phyloP scores from a whole-genome alignment of 2,113 vertebrate genomes.

The Proterorhinus semilunaris region DNA sequence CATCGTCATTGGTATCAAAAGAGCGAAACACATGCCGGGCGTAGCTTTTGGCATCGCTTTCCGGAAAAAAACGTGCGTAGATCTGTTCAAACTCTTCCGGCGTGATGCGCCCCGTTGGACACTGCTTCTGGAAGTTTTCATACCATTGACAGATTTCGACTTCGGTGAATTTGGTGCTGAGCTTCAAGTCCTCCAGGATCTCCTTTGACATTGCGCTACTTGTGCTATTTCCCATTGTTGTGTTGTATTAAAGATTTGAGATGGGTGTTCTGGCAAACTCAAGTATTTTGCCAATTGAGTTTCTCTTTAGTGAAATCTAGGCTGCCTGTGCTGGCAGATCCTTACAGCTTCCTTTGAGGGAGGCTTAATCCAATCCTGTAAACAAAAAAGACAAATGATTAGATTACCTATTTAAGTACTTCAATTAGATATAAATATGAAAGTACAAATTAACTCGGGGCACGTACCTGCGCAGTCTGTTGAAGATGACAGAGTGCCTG shows the following conservation, averaged over 20 bases:
- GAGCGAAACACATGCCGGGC: constrained; percentile 93
- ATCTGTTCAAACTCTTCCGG: constrained; percentile 87
- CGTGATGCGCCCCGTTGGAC: constrained; percentile 84
- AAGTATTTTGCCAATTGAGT: constrained; percentile 34
- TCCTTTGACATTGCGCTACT: constrained; percentile 89
- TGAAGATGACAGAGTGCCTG: constrained; percentile 31
- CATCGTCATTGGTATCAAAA: constrained; percentile 91
- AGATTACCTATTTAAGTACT: neutral
- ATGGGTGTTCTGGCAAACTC: constrained; percentile 27
- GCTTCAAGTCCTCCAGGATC: constrained; percentile 88
- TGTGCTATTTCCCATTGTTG: constrained; percentile 86
- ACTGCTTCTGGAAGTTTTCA: constrained; percentile 87
- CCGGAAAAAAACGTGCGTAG: constrained; percentile 89
- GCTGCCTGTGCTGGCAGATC: constrained; percentile 4
- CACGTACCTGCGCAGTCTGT: constrained; percentile 44
- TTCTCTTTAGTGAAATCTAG: constrained; percentile 18
- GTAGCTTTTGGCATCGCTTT: constrained; percentile 86
- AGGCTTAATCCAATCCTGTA: constrained; percentile 14
- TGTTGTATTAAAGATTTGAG: constrained; percentile 13
- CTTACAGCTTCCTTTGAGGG: neutral
- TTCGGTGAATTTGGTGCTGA: constrained; percentile 84
- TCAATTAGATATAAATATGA: neutral
- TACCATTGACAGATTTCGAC: constrained; percentile 88
- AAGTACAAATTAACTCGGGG: neutral
- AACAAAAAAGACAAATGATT: neutral